Conservation (phyloP, 2,113 vertebrate genomes). For the Epinephelus cyanopodus region DNA sequence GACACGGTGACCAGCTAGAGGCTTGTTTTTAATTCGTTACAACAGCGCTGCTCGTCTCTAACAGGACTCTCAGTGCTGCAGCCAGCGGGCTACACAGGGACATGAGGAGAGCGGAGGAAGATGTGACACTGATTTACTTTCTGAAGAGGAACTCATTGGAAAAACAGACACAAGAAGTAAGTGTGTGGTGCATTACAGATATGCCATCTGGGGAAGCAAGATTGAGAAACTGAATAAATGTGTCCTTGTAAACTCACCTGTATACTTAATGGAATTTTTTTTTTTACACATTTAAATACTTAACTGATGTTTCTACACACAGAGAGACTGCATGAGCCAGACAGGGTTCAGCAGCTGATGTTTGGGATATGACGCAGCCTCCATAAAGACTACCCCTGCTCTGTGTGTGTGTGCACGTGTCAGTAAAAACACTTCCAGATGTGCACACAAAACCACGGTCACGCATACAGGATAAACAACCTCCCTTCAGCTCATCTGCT, state of each 20-base stretch:
- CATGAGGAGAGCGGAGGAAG: background rate
- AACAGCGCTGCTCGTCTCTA: background rate
- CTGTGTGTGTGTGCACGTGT: background rate
- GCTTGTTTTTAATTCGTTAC: constrained; percentile 34
- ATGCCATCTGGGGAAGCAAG: background rate
- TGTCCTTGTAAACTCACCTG: background rate
- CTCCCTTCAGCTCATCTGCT: background rate
- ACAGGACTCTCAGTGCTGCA: constrained; percentile 1
- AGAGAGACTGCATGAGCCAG: background rate
- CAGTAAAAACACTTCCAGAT: background rate
- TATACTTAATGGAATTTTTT: background rate
- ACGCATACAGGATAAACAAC: constrained; percentile 3
- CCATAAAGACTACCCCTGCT: background rate
- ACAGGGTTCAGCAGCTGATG: background rate
- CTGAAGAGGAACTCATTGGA: background rate
- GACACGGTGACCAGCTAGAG: constrained; percentile 53
- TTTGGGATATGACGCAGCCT: background rate
- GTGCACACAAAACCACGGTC: background rate
- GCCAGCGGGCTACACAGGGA: background rate
- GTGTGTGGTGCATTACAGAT: background rate
- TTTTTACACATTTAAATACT: constrained; percentile 2
- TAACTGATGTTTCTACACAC: background rate
- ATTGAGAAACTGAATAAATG: background rate
- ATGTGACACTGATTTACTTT: background rate
- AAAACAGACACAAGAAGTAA: background rate